Evolutionary conservation across 2,888 invertebrate genomes (phyloP).

Genomic region (Petrolisthes cinctipes): DNA sequence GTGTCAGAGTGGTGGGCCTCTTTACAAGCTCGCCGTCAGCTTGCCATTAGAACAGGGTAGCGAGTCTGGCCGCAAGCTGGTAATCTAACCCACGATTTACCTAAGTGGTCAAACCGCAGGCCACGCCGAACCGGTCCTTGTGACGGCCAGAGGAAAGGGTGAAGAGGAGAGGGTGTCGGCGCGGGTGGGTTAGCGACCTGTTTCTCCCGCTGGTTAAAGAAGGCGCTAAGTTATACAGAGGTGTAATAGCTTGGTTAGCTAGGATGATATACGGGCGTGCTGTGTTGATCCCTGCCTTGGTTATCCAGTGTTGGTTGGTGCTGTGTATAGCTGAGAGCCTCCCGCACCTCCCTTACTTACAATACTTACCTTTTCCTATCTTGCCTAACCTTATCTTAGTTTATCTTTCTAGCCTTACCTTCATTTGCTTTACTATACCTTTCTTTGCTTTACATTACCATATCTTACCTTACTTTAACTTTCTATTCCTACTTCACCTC

Average conservation of each 20-base stretch:
- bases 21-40: conserved; percentile 57
- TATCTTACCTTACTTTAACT: too few relatives aligned
- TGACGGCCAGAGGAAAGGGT: conserved; percentile 14
- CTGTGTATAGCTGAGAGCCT: conserved; percentile 2
- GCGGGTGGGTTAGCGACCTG: conserved; percentile 36
- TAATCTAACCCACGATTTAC: conserved; percentile 60
- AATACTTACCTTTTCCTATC: too few relatives aligned
- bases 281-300: conserved; percentile 54
- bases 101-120: conserved; percentile 57
- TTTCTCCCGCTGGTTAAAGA: conserved; percentile 49
- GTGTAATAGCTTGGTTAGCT: conserved; percentile 61
- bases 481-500: too few relatives aligned
- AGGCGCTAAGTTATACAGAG: conserved; percentile 61
- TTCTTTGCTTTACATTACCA: too few relatives aligned
- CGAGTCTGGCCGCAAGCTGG: conserved; percentile 56
- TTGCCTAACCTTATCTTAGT: too few relatives aligned
- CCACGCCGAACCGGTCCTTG: conserved; percentile 36
- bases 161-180: conserved; percentile 24
- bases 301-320: conserved; percentile 45
- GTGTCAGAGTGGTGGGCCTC: conserved; percentile 53
- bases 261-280: conserved; percentile 61
- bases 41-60: conserved; percentile 59
- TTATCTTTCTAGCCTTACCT: too few relatives aligned
- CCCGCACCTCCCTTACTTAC: neutral
- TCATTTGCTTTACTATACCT: too few relatives aligned